Conservation (phyloP, 2,113 vertebrate genomes). For the Phalacrocorax brasilianus region DNA sequence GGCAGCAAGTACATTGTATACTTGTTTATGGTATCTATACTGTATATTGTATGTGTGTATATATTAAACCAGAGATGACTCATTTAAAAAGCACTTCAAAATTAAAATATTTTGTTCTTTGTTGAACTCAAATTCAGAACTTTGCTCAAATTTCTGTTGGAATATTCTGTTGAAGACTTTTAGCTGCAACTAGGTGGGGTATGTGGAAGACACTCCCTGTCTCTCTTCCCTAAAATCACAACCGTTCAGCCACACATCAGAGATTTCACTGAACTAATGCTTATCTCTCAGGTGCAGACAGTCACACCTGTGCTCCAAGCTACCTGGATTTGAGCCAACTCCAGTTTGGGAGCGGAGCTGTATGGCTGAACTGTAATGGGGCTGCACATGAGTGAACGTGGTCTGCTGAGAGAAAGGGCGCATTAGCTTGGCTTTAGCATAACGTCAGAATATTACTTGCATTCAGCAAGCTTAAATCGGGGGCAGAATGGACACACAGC, state of each 20-base stretch:
- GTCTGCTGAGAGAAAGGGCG: neutral
- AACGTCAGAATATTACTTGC: neutral
- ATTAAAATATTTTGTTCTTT: neutral
- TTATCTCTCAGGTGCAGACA: constrained; percentile 15
- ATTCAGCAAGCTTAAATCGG: neutral
- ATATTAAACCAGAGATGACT: neutral
- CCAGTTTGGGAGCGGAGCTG: neutral
- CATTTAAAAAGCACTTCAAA: neutral
- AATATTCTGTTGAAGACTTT: neutral
- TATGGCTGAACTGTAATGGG: neutral
- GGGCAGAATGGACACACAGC: neutral
- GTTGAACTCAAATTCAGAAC: neutral
- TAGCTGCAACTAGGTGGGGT: neutral
- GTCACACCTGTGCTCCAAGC: constrained; percentile 1
- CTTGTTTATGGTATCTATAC: neutral
- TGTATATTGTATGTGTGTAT: neutral
- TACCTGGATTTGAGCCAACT: neutral
- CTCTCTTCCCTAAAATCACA: neutral
- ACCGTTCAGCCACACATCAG: fast-evolving
- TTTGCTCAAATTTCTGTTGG: neutral
- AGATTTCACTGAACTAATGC: neutral
- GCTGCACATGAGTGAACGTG: neutral
- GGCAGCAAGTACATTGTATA: neutral
- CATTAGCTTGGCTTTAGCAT: neutral
- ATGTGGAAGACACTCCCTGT: neutral